Evolutionary conservation across 2,888 invertebrate species (phyloP).

Genomic region (Hybos culiciformis): DNA sequence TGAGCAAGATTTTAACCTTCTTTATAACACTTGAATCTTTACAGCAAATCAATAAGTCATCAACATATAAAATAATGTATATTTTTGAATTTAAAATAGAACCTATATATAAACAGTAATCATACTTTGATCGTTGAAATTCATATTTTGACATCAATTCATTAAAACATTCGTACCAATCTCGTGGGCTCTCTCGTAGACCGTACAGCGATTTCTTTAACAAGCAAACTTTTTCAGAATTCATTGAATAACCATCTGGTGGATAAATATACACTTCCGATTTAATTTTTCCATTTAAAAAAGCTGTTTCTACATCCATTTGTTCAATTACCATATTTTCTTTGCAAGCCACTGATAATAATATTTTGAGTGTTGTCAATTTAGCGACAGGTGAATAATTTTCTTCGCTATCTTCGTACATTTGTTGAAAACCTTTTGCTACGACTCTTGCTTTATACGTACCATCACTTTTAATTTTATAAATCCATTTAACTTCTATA

Average conservation of each 20-base stretch:
- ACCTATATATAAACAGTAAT: slow-evolving; percentile 10
- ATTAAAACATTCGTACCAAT: slow-evolving; percentile 12
- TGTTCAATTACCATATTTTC: slow-evolving; percentile 8
- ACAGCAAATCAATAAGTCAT: slow-evolving; percentile 13
- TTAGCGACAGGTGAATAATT: slow-evolving; percentile 16
- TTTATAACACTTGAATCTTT: slow-evolving; percentile 16
- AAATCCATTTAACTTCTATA: too few relatives aligned
- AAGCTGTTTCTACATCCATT: slow-evolving; percentile 20
- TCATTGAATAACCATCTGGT: slow-evolving; percentile 20
- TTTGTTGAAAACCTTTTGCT: slow-evolving; percentile 14
- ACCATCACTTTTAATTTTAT: too few relatives aligned
- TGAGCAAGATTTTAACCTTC: too few relatives aligned
- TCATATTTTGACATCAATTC: slow-evolving; percentile 10
- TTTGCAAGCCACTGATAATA: slow-evolving; percentile 20
- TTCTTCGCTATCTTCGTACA: slow-evolving; percentile 11
- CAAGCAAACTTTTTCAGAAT: slow-evolving; percentile 20
- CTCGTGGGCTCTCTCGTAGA: slow-evolving; percentile 13
- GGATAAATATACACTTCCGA: slow-evolving; percentile 19
- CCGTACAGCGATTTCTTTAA: slow-evolving; percentile 21
- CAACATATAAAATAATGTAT: slow-evolving; percentile 9
- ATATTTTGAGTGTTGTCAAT: slow-evolving; percentile 23
- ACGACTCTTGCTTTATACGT: slow-evolving; percentile 16
- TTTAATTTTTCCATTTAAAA: slow-evolving; percentile 16
- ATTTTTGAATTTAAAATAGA: slow-evolving; percentile 2
- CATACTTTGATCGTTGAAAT: slow-evolving; percentile 9